Conservation (phyloP, 2,888 invertebrate species). For the Philereme vetulata region DNA sequence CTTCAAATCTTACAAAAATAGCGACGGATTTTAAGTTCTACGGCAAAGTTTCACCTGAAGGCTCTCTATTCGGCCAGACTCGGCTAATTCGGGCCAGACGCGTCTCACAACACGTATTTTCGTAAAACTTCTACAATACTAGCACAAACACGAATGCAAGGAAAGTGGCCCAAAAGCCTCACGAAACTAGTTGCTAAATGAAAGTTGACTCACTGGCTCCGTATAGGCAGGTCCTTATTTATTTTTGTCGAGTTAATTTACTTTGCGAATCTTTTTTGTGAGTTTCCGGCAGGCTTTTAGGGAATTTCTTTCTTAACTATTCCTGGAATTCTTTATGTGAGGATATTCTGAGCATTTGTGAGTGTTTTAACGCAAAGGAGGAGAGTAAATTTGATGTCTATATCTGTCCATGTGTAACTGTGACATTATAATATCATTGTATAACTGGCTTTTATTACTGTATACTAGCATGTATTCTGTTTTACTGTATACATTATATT, state of each 20-base stretch:
- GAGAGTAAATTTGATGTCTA: too few species aligned
- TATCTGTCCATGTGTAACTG: too few species aligned
- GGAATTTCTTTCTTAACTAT: constrained; percentile 27
- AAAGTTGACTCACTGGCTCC: constrained; percentile 28
- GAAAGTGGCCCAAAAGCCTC: constrained; percentile 10
- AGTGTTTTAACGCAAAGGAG: neutral
- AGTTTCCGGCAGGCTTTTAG: constrained; percentile 31
- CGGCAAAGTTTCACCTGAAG: constrained; percentile 20
- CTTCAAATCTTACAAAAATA: constrained; percentile 16
- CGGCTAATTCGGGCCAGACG: constrained; percentile 25
- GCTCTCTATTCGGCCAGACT: constrained; percentile 24
- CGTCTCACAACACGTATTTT: constrained; percentile 25
- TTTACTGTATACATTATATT: too few species aligned
- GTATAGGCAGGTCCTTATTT: constrained; percentile 18
- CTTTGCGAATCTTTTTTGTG: constrained; percentile 31
- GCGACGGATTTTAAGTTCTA: constrained; percentile 18
- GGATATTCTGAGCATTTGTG: neutral
- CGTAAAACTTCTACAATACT: constrained; percentile 18
- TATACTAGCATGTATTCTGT: too few species aligned
- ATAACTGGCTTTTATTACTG: too few species aligned
- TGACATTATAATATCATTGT: too few species aligned
- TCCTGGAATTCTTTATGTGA: constrained; percentile 22
- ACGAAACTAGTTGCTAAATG: constrained; percentile 28
- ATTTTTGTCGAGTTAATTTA: constrained; percentile 37
- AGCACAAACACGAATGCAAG: constrained; percentile 17